Percentiles rank a stretch among this genome's conserved stretches.
These are phyloP conservation scores for Heterodera carotae DNA, from an alignment of 1,140 invertebrate species.

Conservation along the genomic window DNA sequence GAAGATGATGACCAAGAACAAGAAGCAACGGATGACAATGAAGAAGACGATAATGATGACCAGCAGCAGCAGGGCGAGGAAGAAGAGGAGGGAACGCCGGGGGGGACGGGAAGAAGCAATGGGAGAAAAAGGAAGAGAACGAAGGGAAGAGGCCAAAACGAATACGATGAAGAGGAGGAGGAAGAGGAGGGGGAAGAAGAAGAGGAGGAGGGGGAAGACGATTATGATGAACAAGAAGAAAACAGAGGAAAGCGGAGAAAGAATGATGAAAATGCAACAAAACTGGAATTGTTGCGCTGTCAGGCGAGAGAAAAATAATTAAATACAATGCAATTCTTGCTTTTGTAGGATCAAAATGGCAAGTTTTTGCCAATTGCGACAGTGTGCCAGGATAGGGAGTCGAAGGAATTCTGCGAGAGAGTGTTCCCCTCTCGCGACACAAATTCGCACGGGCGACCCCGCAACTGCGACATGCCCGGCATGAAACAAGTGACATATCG, in stretches of 20 bases:
- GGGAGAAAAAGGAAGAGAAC: neutral
- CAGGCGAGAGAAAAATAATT: slow-evolving; percentile 2
- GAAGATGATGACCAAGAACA: slow-evolving; percentile 18
- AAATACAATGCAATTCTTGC: neutral
- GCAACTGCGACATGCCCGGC: slow-evolving; percentile 28
- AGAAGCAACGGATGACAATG: slow-evolving; percentile 14
- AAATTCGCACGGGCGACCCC: slow-evolving; percentile 25
- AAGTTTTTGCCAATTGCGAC: slow-evolving; percentile 28
- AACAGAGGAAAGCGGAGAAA: neutral
- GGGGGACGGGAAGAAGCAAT: neutral
- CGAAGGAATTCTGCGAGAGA: slow-evolving; percentile 16
- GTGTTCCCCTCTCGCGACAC: slow-evolving; percentile 18
- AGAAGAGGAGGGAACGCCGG: neutral
- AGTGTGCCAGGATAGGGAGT: slow-evolving; percentile 18
- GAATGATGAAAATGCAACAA: neutral
- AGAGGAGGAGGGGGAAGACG: neutral
- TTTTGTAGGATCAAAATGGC: slow-evolving; percentile 24
- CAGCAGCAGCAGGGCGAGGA: neutral
- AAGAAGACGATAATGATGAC: neutral
- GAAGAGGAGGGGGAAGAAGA: slow-evolving; percentile 5
- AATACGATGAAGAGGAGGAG: slow-evolving; percentile 3
- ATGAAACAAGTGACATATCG: slow-evolving; percentile 11
- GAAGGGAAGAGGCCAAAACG: slow-evolving; percentile 5
- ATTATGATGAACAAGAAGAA: neutral
- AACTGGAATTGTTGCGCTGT: slow-evolving; percentile 14